Evolutionary conservation across 1,140 invertebrate genomes (phyloP).

Genomic region (Listronotus bonariensis): DNA sequence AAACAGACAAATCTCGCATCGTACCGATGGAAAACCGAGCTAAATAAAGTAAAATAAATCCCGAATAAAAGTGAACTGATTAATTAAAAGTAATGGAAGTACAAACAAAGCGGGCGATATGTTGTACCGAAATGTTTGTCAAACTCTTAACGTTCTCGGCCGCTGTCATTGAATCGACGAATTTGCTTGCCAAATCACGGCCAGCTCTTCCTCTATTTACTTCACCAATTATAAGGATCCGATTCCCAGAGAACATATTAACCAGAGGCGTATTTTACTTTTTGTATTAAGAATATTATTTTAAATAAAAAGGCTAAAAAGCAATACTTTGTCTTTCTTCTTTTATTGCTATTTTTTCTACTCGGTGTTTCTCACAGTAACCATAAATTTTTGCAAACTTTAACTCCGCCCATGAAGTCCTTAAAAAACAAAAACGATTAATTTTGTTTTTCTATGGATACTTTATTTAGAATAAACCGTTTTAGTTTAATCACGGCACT

Average conservation of each 20-base stretch:
- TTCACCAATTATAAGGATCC: constrained; percentile 1
- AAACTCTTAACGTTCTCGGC: not conserved
- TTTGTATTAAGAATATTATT: not conserved
- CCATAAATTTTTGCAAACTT: too few species aligned
- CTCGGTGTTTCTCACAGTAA: too few species aligned
- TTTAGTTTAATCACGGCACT: too few species aligned
- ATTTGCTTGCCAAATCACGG: not conserved
- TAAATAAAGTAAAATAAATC: not conserved
- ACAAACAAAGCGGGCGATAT: not conserved
- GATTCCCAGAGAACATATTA: not conserved
- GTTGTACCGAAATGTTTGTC: not conserved
- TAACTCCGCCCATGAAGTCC: too few species aligned
- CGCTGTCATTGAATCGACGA: not conserved
- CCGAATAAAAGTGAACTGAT: not conserved
- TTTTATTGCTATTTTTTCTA: too few species aligned
- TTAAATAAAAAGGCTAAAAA: not conserved
- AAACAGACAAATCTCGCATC: not conserved
- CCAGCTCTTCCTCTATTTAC: not conserved
- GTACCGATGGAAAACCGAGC: not conserved
- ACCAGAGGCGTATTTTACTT: not conserved
- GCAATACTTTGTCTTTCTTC: too few species aligned
- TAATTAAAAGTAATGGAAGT: constrained; percentile 5
- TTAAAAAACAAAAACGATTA: too few species aligned
- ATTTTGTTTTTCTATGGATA: too few species aligned
- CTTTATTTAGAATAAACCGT: too few species aligned